phyloP scores from a whole-genome alignment of 2,113 vertebrate genomes.

The Ornithorhynchus anatinus region DNA sequence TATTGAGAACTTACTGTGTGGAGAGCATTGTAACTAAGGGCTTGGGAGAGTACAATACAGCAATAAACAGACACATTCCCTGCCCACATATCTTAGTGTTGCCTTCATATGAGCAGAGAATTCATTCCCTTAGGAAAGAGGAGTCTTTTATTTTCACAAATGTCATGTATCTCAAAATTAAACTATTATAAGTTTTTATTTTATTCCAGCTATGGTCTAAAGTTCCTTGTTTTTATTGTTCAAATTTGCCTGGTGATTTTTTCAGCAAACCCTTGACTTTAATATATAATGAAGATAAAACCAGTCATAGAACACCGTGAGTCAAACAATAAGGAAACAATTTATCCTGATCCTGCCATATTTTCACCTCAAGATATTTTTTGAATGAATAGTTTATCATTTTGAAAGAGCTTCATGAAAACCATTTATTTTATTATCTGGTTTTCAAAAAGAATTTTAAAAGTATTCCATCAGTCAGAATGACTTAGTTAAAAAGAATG shows the following conservation, averaged over 20 bases:
- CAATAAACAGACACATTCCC: no score
- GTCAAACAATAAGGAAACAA: background rate
- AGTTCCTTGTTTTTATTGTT: no score
- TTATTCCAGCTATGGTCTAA: no score
- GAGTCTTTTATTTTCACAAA: no score
- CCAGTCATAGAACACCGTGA: background rate
- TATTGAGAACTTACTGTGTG: no score
- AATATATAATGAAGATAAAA: background rate
- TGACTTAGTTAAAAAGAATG: background rate
- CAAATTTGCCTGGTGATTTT: background rate
- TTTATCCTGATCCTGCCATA: background rate
- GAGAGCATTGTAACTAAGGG: no score
- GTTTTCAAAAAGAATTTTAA: background rate
- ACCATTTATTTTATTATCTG: constrained; percentile 4
- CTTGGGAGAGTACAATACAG: no score
- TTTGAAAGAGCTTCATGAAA: constrained; percentile 1
- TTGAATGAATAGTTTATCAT: constrained; percentile 15
- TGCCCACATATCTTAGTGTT: no score
- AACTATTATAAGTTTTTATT: no score
- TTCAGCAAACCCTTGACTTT: background rate
- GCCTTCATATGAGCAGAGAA: no score
- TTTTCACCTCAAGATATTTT: constrained; percentile 21
- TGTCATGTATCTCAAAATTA: no score
- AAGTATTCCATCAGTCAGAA: background rate
- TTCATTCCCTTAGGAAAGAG: no score